Evolutionary conservation across 2,797 vertebrate genomes (phyloP).

Genomic region (Lates japonicus): DNA sequence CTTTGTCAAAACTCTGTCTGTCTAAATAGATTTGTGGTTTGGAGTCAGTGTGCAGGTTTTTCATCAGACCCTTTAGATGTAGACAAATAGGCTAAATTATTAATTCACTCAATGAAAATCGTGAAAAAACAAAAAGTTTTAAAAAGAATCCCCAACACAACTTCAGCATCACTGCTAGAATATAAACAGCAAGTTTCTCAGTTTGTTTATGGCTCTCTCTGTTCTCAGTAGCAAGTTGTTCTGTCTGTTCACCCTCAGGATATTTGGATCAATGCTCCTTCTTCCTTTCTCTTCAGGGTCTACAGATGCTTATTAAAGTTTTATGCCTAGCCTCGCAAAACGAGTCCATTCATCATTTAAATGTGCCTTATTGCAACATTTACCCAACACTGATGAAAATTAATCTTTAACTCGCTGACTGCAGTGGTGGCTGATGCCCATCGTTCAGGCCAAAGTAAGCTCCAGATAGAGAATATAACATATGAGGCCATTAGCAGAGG

Average conservation of each 20-base stretch:
- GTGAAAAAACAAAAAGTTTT: not conserved
- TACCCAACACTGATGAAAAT: conserved; percentile 50
- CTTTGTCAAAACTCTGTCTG: not conserved
- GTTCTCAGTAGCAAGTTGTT: conserved; percentile 21
- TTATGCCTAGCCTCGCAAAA: conserved; percentile 58
- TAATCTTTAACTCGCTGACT: conserved; percentile 38
- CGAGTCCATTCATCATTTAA: conserved; percentile 65
- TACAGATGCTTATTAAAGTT: conserved; percentile 72
- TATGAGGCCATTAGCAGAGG: conserved; percentile 51
- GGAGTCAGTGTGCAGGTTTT: not conserved
- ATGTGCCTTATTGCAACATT: conserved; percentile 58
- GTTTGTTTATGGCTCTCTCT: conserved; percentile 38
- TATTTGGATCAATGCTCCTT: conserved; percentile 52
- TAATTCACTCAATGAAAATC: not conserved
- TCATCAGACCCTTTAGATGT: not conserved
- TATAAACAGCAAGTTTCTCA: not conserved
- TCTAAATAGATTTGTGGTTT: not conserved
- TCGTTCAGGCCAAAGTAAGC: conserved; percentile 31
- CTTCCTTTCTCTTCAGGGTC: conserved; percentile 44
- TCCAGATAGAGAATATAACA: conserved; percentile 29
- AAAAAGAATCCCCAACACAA: not conserved
- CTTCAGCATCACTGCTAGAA: not conserved
- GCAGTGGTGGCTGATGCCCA: conserved; percentile 1
- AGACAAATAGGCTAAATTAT: not conserved
- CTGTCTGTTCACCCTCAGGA: conserved; percentile 49